Base-by-base conservation (phyloP, 2,113 vertebrate genomes). In the Girardinichthys multiradiatus region DNA sequence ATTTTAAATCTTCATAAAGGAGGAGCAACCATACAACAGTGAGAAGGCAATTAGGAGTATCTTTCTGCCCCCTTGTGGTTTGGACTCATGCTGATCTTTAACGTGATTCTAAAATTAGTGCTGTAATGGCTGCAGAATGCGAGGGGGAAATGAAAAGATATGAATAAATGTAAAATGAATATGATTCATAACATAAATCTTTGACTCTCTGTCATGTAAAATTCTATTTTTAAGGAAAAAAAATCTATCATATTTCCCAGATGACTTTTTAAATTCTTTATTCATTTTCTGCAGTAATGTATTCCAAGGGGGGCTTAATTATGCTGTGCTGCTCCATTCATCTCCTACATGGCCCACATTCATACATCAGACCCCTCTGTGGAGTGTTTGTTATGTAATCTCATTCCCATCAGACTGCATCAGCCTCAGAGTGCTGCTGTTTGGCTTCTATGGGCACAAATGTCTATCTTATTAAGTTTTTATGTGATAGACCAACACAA, bases 11-110 rank as follows among this genome's bases (percentile, higher is more conserved):
- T 83, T 21, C 19, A 78, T 48, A 79, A 74, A 66, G 65, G 73
- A 79, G 74, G 82, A 69, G 66, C 48, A 70, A 64, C 48, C 59
- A 1, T 27, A 54, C 21, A 33, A 67, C 37, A 33, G 70, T n/a
- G 26, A 68, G 35, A n/a, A 57, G 27, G 58, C 4, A 26, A 78
- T 65, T 4, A 17, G 33, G 68, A 73, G 76, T 70, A 28, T 67
- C 48, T 74, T 78, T 77, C 84, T 89, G 92, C 92, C 93, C 92
- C 86, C 92, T 92, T 86, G 91, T 94, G 93, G 93, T 15, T 79
- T 64, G 57, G 29, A 72, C 31, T 42, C 14, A 33, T 51, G 67
- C 24, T 58, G 64, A 21, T 63, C 4, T 42, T 54, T 24, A 35
- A 30, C 4, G 19, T 15, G 28, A 1, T 58, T 10, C 59, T 39